Evolutionary conservation across 2,797 vertebrate species (phyloP), one percentile per base, ranked within the genome.

Genomic region (Eurystomus glaucurus): DNA sequence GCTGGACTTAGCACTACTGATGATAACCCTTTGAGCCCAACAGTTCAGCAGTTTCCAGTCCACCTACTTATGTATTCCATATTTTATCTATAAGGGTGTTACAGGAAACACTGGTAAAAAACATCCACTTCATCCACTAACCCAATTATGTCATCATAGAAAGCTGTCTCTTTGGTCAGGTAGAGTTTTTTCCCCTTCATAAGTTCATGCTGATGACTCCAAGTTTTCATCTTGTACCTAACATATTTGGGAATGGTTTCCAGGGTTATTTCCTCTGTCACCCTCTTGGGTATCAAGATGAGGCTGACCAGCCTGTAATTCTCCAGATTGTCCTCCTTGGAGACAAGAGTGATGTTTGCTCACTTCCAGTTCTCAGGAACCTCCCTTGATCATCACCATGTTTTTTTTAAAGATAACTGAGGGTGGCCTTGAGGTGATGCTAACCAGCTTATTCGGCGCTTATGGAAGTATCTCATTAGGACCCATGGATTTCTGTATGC

Each of bases 401-500:
- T 35, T 4, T 39, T 50, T 46, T 79, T 39, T 46, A 37, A 86
- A 75, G 41, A n/a, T 68, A 51, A 70, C 10, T 26, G 51, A 51
- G 6, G 45, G n/a, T 62, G 28, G 26, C 18, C 35, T 69, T 70
- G 28, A 51, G 55, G 3, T 69, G 43, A 16, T 41, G 41, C 41
- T 41, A 41, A 11, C n/a, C 29, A 58, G 20, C 64, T 81, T 7
- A 28, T 28, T 62, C 1, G 1, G 35, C 14, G 71, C 11, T 65
- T 26, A 15, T 7, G 20, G 37, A 17, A 60, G 14, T 51, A 76
- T 66, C 28, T 23, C 23, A 9, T 61, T 65, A 55, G 23, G 39
- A 50, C 10, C 31, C 3, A 6, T 50, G 58, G 46, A n/a, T 54
- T 55, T 82, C 11, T 0, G 0, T 39, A 19, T 26, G 46, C 14